These are phyloP conservation scores for Phyllotis vaccarum DNA, from an alignment of 2,797 vertebrate genomes.

Conservation along the genomic window DNA sequence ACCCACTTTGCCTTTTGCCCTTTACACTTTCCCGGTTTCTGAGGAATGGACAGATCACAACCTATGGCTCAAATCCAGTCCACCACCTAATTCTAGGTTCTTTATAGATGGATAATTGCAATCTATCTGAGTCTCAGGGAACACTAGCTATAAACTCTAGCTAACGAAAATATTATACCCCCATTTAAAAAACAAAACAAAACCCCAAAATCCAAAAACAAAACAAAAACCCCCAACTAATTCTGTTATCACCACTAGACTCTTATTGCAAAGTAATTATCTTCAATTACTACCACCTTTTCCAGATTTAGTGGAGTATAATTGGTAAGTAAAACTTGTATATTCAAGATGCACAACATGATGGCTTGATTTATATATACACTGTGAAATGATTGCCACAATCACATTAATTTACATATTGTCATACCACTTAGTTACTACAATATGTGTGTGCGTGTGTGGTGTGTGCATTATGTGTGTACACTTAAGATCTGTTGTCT, in stretches of 20 bases:
- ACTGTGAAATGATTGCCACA: not conserved
- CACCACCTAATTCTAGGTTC: not conserved
- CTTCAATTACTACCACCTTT: not conserved
- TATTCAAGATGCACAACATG: not conserved
- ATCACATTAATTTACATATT: not conserved
- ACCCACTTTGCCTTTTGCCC: not conserved
- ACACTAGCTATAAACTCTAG: not conserved
- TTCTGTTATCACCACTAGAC: not conserved
- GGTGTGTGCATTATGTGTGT: not conserved
- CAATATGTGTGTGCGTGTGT: too few relatives aligned
- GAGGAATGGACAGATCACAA: not conserved
- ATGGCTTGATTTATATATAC: not conserved
- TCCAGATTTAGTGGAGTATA: not conserved
- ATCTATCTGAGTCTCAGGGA: not conserved
- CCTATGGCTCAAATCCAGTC: not conserved
- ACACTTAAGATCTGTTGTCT: not conserved
- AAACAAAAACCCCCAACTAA: not conserved
- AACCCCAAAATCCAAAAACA: not conserved
- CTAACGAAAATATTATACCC: constrained; percentile 5
- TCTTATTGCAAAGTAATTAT: not conserved
- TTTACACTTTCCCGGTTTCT: not conserved
- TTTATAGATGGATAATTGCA: not conserved
- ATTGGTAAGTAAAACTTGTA: not conserved
- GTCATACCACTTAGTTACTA: not conserved
- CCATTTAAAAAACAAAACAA: not conserved